A percentile compares a stretch with the other conserved stretches of the same genome.
phyloP scores from a whole-genome alignment of 2,113 vertebrate species.

The Cricetomys ansorgei region DNA sequence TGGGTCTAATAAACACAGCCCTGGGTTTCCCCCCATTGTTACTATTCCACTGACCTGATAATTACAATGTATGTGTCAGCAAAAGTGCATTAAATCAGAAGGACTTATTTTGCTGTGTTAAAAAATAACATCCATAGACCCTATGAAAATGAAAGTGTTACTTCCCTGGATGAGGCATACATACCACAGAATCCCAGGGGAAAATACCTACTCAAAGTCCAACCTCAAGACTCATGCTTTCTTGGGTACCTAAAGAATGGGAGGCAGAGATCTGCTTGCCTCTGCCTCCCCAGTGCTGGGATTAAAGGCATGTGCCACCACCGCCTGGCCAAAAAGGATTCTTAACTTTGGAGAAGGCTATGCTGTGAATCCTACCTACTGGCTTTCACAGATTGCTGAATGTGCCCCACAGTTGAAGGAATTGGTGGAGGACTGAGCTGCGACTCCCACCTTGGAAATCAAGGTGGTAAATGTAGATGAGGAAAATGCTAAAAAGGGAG shows the following conservation, averaged over 20 bases:
- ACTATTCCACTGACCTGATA: background rate
- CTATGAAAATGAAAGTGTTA: background rate
- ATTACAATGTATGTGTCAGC: slow-evolving; percentile 44
- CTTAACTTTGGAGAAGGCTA: background rate
- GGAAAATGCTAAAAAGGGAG: background rate
- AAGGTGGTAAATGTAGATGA: background rate
- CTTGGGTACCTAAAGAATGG: background rate
- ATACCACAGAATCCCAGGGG: background rate
- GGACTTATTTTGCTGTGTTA: slow-evolving; percentile 32
- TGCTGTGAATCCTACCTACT: background rate
- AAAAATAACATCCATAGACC: background rate
- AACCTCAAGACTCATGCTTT: background rate
- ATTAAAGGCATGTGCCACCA: too few species aligned
- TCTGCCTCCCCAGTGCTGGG: too few species aligned
- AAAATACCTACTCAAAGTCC: background rate
- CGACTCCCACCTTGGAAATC: background rate
- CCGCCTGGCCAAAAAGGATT: background rate
- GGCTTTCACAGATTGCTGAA: background rate
- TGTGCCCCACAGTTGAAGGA: background rate
- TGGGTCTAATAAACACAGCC: slow-evolving; percentile 53
- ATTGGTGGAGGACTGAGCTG: rapidly evolving
- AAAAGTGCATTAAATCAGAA: slow-evolving; percentile 15
- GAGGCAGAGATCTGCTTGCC: too few species aligned
- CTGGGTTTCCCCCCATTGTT: background rate
- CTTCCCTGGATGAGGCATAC: background rate